Percentiles rank a stretch among this genome's conserved stretches.
Evolutionary conservation across 2,113 vertebrate genomes (phyloP).

Genomic region (Patagioenas fasciata): DNA sequence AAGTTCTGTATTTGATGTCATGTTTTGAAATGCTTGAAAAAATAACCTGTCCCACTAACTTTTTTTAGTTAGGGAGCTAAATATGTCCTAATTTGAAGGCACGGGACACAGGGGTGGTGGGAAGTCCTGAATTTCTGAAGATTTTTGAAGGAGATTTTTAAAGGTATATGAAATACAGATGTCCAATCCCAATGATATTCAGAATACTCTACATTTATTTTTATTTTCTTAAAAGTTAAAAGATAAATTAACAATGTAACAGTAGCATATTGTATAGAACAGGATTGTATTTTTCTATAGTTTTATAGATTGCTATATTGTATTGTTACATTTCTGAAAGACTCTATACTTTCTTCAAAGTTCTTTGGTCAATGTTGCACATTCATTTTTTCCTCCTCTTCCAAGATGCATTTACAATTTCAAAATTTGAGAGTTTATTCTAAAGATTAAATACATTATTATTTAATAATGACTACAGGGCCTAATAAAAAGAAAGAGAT

Average conservation of each 20-base stretch:
- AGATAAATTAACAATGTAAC: not conserved
- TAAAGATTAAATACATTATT: not conserved
- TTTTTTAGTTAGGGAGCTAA: not conserved
- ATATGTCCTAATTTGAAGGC: not conserved
- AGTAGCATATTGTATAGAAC: not conserved
- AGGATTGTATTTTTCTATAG: not conserved
- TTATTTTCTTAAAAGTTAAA: not conserved
- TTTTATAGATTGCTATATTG: not conserved
- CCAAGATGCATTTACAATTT: not conserved
- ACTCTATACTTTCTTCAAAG: not conserved
- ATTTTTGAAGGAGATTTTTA: not conserved
- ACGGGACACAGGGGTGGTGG: not conserved
- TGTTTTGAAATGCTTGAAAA: not conserved
- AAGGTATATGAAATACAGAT: not conserved
- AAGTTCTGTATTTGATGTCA: not conserved
- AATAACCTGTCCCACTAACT: rapidly evolving
- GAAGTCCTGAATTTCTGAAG: not conserved
- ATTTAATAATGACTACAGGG: not conserved
- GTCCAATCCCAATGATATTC: not conserved
- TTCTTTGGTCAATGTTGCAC: not conserved
- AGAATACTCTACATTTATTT: not conserved
- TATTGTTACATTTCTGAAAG: not conserved
- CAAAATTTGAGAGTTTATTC: not conserved
- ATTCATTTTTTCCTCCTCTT: not conserved
- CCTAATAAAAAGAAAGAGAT: not conserved